These are phyloP conservation scores for Apamea sordens DNA, from an alignment of 2,888 invertebrate genomes.

Conservation along the genomic window DNA sequence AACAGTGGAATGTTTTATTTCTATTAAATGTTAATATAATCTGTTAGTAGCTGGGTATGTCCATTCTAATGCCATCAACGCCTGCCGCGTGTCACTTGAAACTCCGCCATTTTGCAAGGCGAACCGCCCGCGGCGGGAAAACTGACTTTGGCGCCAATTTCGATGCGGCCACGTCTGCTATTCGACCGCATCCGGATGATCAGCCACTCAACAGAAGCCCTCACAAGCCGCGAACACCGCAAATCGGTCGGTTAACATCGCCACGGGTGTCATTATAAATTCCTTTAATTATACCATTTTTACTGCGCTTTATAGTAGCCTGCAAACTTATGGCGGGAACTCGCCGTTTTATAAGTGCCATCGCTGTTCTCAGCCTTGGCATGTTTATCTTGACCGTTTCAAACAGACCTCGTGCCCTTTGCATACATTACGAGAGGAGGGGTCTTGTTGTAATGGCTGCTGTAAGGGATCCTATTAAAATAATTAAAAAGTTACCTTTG, in stretches of 20 bases:
- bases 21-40: conserved; percentile 41
- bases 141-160: conserved; percentile 90
- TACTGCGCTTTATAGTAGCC: conserved; percentile 81
- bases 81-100: conserved; percentile 86
- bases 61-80: conserved; percentile 76
- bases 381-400: conserved; percentile 74
- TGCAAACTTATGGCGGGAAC: conserved; percentile 74
- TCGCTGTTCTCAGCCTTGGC: conserved; percentile 80
- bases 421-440: conserved; percentile 43
- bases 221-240: conserved; percentile 65
- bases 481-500: conserved; percentile 87
- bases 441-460: conserved; percentile 32
- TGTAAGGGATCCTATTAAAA: conserved; percentile 55
- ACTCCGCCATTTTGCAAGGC: conserved; percentile 89
- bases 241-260: conserved; percentile 72
- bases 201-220: conserved; percentile 52
- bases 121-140: conserved; percentile 88
- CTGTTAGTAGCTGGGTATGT: conserved; percentile 68
- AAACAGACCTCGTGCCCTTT: conserved; percentile 55
- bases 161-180: conserved; percentile 80
- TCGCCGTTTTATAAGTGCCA: conserved; percentile 79
- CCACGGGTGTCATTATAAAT: conserved; percentile 84
- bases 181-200: conserved; percentile 75
- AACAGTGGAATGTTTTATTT: conserved; percentile 35
- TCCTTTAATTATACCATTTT: conserved; percentile 87